Evolutionary conservation across 2,888 invertebrate species (phyloP).

Genomic region (Ptychoptera albimana): DNA sequence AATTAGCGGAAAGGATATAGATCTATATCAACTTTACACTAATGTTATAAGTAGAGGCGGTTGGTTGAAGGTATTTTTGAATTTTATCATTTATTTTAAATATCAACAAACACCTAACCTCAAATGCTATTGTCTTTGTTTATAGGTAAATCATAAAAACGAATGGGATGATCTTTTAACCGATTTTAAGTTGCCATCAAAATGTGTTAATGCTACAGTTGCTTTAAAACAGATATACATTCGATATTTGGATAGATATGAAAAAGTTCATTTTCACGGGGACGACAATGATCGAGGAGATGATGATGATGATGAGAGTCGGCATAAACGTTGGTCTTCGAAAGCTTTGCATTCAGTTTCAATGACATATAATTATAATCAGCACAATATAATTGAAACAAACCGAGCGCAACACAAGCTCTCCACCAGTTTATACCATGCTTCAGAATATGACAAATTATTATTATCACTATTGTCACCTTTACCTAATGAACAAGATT

Average conservation of each 20-base stretch:
- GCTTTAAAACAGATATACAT: slow-evolving; percentile 72
- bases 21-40: slow-evolving; percentile 80
- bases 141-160: slow-evolving; percentile 72
- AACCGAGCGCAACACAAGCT: slow-evolving; percentile 47
- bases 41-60: slow-evolving; percentile 87
- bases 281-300: slow-evolving; percentile 69
- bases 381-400: slow-evolving; percentile 54
- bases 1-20: slow-evolving; percentile 81
- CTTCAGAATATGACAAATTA: slow-evolving; percentile 69
- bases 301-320: slow-evolving; percentile 57
- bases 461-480: slow-evolving; percentile 88
- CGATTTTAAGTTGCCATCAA: slow-evolving; percentile 58
- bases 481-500: slow-evolving; percentile 95
- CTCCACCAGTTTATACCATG: slow-evolving; percentile 47
- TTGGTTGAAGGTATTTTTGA: slow-evolving; percentile 67
- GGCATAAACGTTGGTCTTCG: slow-evolving; percentile 51
- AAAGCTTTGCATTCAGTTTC: slow-evolving; percentile 50
- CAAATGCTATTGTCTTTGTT: slow-evolving; percentile 7
- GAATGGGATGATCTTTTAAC: slow-evolving; percentile 74
- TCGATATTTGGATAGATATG: slow-evolving; percentile 73
- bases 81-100: not conserved
- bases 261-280: slow-evolving; percentile 75
- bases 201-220: slow-evolving; percentile 78
- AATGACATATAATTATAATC: slow-evolving; percentile 59
- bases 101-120: not conserved